Percentiles rank a stretch among this genome's conserved stretches.
These are phyloP conservation scores for Toxotes lorentzi DNA, from an alignment of 2,797 vertebrate species.

Conservation along the genomic window DNA sequence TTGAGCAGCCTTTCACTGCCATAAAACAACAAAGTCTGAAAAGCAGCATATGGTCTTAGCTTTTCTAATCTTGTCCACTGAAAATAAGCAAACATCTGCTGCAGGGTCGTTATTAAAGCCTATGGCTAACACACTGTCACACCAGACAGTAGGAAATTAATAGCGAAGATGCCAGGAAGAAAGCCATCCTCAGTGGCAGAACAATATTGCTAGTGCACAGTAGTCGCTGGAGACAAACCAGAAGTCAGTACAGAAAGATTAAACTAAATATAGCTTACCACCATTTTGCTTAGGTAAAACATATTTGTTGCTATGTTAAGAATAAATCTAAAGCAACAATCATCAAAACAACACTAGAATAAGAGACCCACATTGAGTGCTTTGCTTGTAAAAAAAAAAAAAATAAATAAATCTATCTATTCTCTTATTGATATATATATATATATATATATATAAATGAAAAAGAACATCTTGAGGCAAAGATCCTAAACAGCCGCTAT, in stretches of 20 bases:
- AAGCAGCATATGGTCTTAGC: conserved; percentile 66
- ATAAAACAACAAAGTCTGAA: conserved; percentile 54
- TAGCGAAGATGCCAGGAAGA: conserved; percentile 52
- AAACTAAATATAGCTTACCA: conserved; percentile 60
- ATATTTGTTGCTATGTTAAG: conserved; percentile 32
- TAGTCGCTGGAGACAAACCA: conserved; percentile 40
- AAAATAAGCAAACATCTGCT: conserved; percentile 73
- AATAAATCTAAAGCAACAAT: conserved; percentile 2
- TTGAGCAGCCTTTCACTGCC: conserved; percentile 2
- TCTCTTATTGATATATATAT: neutral
- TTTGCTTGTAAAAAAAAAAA: neutral
- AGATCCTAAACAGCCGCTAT: neutral
- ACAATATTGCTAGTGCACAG: conserved; percentile 32
- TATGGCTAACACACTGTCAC: conserved; percentile 49
- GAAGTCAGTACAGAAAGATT: conserved; percentile 36
- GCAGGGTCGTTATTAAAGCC: conserved; percentile 59
- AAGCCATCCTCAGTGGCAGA: conserved; percentile 35
- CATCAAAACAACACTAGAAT: neutral
- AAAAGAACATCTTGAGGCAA: conserved; percentile 3
- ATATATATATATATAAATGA: conserved; percentile 3
- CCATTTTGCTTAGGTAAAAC: conserved; percentile 27
- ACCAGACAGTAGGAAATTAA: conserved; percentile 70
- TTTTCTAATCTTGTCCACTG: conserved; percentile 66
- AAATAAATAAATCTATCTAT: neutral
- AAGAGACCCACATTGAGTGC: neutral